Evolutionary conservation across 2,113 vertebrate genomes (phyloP).

Genomic region (Pomatorhinus ruficollis): DNA sequence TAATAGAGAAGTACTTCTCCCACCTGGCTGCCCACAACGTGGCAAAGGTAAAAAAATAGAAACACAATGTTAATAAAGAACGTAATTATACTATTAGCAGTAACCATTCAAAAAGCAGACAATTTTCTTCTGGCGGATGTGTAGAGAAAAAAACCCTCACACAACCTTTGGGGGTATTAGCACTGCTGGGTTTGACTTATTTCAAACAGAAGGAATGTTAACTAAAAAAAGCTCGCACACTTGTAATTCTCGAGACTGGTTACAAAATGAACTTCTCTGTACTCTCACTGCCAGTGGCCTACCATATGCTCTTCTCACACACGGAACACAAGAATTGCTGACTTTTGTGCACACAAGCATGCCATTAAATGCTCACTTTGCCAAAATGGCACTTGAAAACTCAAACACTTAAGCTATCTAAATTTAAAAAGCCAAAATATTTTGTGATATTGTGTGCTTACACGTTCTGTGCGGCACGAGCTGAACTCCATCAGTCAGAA

Average conservation of each 20-base stretch:
- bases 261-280: neutral
- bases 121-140: neutral
- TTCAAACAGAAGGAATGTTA: neutral
- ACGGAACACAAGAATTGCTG: neutral
- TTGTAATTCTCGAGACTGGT: accelerated
- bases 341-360: neutral
- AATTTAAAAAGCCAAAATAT: neutral
- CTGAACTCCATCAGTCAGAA: neutral
- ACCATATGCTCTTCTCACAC: neutral
- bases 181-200: neutral
- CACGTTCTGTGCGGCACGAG: neutral
- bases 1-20: slow-evolving; percentile 93
- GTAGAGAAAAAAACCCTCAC: neutral
- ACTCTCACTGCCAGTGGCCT: neutral
- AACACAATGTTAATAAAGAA: neutral
- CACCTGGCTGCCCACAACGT: slow-evolving; percentile 64
- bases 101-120: neutral
- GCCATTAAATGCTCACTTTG: neutral
- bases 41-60: neutral
- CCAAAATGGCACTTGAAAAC: neutral
- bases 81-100: neutral
- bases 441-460: accelerated
- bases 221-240: neutral
- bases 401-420: neutral
- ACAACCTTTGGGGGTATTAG: neutral